A percentile compares a stretch with the other conserved stretches of the same genome.
phyloP scores from a whole-genome alignment of 2,113 vertebrate genomes.

The Oreamnos americanus region DNA sequence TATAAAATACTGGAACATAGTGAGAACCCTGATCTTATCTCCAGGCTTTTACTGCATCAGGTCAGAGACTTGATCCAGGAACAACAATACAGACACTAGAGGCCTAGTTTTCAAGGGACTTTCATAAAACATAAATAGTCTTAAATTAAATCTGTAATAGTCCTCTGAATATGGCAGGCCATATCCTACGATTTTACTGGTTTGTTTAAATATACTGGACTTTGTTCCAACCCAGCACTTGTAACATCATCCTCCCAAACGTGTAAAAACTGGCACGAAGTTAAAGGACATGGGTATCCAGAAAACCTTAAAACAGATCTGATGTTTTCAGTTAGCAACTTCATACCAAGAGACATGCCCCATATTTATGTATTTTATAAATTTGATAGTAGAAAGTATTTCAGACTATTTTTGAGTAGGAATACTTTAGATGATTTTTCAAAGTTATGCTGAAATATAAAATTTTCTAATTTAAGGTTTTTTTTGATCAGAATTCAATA shows the following conservation, averaged over 20 bases:
- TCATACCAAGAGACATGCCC: neutral
- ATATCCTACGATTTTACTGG: neutral
- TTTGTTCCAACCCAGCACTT: neutral
- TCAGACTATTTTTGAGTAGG: neutral
- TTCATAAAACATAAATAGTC: neutral
- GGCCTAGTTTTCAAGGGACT: neutral
- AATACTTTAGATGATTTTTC: conserved; percentile 11
- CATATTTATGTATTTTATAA: neutral
- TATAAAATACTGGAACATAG: neutral
- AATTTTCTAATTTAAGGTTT: neutral
- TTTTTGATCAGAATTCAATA: neutral
- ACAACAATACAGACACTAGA: neutral
- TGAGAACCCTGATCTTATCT: neutral
- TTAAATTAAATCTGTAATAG: neutral
- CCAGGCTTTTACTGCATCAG: neutral
- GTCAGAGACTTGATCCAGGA: neutral
- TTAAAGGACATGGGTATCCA: neutral
- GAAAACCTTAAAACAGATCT: neutral
- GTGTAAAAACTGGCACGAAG: neutral
- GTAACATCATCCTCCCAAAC: neutral
- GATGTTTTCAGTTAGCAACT: neutral
- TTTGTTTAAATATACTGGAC: neutral
- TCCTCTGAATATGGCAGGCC: neutral
- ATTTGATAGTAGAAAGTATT: conserved; percentile 31
- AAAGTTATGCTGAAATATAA: neutral